Evolutionary conservation across 2,888 invertebrate genomes (phyloP).

Genomic region (Rotaria magnacalcarata): DNA sequence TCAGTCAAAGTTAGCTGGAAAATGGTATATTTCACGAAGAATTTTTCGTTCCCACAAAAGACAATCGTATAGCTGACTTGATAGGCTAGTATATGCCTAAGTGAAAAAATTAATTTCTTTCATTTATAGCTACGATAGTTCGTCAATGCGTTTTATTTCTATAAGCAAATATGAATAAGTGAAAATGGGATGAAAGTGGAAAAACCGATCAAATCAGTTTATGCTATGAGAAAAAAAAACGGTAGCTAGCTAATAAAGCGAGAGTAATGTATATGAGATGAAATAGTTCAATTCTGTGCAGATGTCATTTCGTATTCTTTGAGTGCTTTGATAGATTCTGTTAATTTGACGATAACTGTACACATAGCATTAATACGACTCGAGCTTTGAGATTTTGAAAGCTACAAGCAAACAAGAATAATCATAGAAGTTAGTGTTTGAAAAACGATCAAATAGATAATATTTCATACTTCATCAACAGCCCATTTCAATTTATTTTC

Average conservation of each 20-base stretch:
- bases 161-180: neutral
- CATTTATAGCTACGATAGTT: too few relatives aligned
- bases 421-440: neutral
- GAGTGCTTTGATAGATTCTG: neutral
- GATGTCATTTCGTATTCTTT: constrained; percentile 3
- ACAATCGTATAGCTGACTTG: too few relatives aligned
- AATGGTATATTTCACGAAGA: too few relatives aligned
- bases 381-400: neutral
- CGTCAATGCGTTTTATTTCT: neutral
- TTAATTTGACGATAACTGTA: constrained; percentile 26
- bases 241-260: neutral
- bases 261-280: neutral
- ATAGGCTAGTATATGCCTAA: too few relatives aligned
- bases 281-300: neutral
- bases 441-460: neutral
- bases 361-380: constrained; percentile 10
- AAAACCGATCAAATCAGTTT: neutral
- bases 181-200: neutral
- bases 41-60: too few relatives aligned
- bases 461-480: constrained; percentile 4
- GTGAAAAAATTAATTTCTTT: too few relatives aligned
- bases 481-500: constrained; percentile 30
- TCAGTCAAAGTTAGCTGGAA: too few relatives aligned
- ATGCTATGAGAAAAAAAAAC: neutral
- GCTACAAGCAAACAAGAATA: neutral